Evolutionary conservation across 2,888 invertebrate species (phyloP), one percentile per base, ranked within the genome.

Genomic region (Marronus borbonicus): DNA sequence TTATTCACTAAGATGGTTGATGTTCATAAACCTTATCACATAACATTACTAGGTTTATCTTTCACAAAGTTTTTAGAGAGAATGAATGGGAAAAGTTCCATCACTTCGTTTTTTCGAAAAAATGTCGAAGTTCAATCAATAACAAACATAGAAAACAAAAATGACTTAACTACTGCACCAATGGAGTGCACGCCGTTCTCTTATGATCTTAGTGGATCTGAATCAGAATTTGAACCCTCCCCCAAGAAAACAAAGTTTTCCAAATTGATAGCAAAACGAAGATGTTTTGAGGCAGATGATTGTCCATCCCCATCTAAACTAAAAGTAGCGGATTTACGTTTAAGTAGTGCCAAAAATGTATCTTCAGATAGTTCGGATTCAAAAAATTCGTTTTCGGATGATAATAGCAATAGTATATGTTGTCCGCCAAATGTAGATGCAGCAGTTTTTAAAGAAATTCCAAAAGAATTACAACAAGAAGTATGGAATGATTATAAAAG

Each of bases 1-100:
- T 90, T 95, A 82, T 95, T 95, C 85, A 93, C 93, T 86, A 93
- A 94, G 85, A 91, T 93, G 80, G 93, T 95, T 78, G 92, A 94
- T 85, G 90, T 93, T 81, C 90, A 91, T 39, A 93, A 93, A 88
- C 93, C 94, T 80, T 96, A 94, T 89, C 95, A 95, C 88, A 92
- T 96, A 83, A 95, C 95, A 0, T 88, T 95, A 76, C 90, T 96
- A 78, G 96, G 95, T n/a, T 89, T 95, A 84, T 94, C 95, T 24
- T 95, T 95, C 86, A 94, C 94, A 0, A 95, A 95, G 87, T 95
- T 96, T 85, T 93, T 93, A n/a, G 95, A 94, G 83, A 90, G 92
- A 78, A 92, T 92, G 86, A 91, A 91, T 2, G 93, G 94, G 1
- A 91, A 92, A 81, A 92, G 93, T 83, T 94, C 94, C 14, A 93